Evolutionary conservation across 2,888 invertebrate genomes (phyloP), one percentile per base, ranked within the genome.

Genomic region (Callinectes sapidus): DNA sequence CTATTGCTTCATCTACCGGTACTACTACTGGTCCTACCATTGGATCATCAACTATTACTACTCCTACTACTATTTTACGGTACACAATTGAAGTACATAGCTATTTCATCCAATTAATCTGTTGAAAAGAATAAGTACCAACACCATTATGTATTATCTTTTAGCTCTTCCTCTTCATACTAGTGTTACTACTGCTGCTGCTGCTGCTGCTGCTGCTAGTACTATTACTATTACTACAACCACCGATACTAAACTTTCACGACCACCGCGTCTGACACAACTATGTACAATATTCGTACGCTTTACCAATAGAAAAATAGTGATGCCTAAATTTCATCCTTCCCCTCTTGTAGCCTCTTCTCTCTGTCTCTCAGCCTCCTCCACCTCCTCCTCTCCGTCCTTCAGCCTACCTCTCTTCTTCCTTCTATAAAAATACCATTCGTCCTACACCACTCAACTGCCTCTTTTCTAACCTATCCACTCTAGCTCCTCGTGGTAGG

Each of bases 1-100:
- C 89, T 89, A 89, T 55, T 39, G 54, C 35, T 61, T 5, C 55
- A 28, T 28, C 35, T 89, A 35, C 39, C 35, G n/a, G 39, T 89
- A 32, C 42, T 89, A 18, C 39, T 89, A 18, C 61, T 71, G 35
- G n/a, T 71, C n/a, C 66, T 89, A 39, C 23, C 61, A 39, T 39
- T 39, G 5, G 2, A 39, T 3, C 39, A 39, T 39, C 39, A 39
- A 71, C 61, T 89, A 66, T 18, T 71, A 8, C 28, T 35, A 61
- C 61, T 61, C 13, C 23, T 61, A 23, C 23, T 61, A 5, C 61
- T 48, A 10, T 0, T 48, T 0, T 48, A 48, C 10, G 48, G 48
- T 10, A 8, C 0, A 8, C 48, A 0, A 5, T 48, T 48, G 2
- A 5, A 39, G 2, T 39, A 39, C 39, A 39, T 39, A 39, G 5